Evolutionary conservation across 1,140 invertebrate species (phyloP).

Genomic region (Copidosoma floridanum): DNA sequence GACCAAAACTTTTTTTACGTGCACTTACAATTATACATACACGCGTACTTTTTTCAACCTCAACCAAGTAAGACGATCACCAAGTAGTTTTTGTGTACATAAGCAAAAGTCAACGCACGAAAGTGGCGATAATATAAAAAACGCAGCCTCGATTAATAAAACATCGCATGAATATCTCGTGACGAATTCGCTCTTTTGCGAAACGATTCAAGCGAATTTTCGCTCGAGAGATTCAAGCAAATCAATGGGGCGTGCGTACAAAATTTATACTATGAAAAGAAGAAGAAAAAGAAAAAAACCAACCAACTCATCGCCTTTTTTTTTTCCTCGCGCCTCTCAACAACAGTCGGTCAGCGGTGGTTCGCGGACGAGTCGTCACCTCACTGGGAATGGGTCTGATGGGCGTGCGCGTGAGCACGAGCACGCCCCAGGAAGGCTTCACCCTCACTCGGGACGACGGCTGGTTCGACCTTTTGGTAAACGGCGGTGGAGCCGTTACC

Average conservation of each 20-base stretch:
- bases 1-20: too few species aligned
- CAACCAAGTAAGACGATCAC: conserved; percentile 17
- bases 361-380: conserved; percentile 89
- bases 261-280: too few species aligned
- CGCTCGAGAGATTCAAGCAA: background rate
- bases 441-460: conserved; percentile 88
- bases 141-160: background rate
- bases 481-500: conserved; percentile 93
- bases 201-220: too few species aligned
- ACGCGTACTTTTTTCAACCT: conserved; percentile 13
- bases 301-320: too few species aligned
- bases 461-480: conserved; percentile 95
- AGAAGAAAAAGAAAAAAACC: too few species aligned
- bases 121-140: conserved; percentile 9
- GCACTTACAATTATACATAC: too few species aligned
- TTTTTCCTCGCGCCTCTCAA: too few species aligned
- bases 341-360: conserved; percentile 91
- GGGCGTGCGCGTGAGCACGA: conserved; percentile 90
- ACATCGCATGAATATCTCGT: conserved; percentile 1
- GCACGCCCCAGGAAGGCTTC: conserved; percentile 87
- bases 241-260: too few species aligned
- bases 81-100: conserved; percentile 24
- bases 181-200: too few species aligned
- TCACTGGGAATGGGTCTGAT: conserved; percentile 87
- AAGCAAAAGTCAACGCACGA: conserved; percentile 15